phyloP scores from a whole-genome alignment of 2,888 invertebrate genomes.

The Aphodius granarius region DNA sequence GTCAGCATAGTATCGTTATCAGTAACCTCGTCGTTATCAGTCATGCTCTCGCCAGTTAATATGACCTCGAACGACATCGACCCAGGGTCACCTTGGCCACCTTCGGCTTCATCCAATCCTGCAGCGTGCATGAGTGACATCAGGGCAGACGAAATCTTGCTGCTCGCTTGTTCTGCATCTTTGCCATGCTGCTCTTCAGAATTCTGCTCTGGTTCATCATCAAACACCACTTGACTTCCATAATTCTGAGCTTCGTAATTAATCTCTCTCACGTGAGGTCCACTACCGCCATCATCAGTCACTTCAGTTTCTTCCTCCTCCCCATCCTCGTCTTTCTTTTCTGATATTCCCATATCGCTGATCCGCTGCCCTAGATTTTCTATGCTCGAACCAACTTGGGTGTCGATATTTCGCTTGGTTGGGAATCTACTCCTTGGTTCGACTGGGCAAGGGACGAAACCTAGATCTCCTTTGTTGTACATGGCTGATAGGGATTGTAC shows the following conservation, averaged over 20 bases:
- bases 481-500: conserved; percentile 51
- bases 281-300: conserved; percentile 46
- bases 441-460: conserved; percentile 62
- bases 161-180: conserved; percentile 47
- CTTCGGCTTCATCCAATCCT: neutral
- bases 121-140: neutral
- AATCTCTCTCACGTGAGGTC: conserved; percentile 42
- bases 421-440: conserved; percentile 43
- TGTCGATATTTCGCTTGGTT: conserved; percentile 39
- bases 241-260: conserved; percentile 43
- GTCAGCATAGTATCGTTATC: no score
- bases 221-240: conserved; percentile 50
- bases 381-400: conserved; percentile 43
- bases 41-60: no score
- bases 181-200: conserved; percentile 14
- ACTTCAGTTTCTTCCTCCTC: conserved; percentile 41
- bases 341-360: conserved; percentile 6
- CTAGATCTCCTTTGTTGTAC: conserved; percentile 67
- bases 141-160: conserved; percentile 7
- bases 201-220: conserved; percentile 36
- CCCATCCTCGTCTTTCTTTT: conserved; percentile 26
- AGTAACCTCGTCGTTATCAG: no score
- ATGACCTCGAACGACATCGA: no score
- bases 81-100: conserved; percentile 1
- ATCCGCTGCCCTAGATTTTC: conserved; percentile 36